Conservation (phyloP, 2,888 invertebrate species). For the Apamea sordens region DNA sequence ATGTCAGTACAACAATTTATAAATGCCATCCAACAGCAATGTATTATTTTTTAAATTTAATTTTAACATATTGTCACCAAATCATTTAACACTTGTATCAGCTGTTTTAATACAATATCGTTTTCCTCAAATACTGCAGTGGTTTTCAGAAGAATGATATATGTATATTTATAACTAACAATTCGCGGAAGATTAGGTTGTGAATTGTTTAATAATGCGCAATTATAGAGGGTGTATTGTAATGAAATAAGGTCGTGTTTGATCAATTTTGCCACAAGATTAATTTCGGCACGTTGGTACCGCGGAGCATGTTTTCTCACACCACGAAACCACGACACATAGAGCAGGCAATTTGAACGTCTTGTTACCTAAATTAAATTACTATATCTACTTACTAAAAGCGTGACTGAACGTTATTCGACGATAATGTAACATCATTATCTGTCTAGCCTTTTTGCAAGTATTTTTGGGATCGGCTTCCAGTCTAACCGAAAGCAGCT, state of each 20-base stretch:
- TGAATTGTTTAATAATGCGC: conserved; percentile 38
- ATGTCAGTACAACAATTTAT: conserved; percentile 6
- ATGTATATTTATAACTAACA: background rate
- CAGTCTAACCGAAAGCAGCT: background rate
- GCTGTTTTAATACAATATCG: conserved; percentile 64
- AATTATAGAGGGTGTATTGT: conserved; percentile 41
- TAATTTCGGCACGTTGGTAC: conserved; percentile 9
- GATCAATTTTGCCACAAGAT: conserved; percentile 45
- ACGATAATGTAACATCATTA: background rate
- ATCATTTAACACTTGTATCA: conserved; percentile 58
- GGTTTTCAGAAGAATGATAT: conserved; percentile 28
- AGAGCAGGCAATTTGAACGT: conserved; percentile 17
- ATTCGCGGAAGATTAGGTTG: conserved; percentile 35
- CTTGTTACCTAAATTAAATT: conserved; percentile 20
- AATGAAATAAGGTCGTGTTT: conserved; percentile 38
- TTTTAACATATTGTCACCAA: conserved; percentile 46
- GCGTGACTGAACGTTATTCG: conserved; percentile 4
- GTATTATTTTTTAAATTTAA: conserved; percentile 12
- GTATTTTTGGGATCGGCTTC: background rate
- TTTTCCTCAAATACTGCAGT: conserved; percentile 44
- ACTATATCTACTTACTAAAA: conserved; percentile 5
- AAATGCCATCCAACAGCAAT: conserved; percentile 3
- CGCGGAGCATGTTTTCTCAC: conserved; percentile 9
- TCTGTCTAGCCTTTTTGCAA: background rate
- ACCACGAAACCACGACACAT: conserved; percentile 13